Conservation (phyloP, 2,888 invertebrate species). For the Brachynemurus nebulosus region DNA sequence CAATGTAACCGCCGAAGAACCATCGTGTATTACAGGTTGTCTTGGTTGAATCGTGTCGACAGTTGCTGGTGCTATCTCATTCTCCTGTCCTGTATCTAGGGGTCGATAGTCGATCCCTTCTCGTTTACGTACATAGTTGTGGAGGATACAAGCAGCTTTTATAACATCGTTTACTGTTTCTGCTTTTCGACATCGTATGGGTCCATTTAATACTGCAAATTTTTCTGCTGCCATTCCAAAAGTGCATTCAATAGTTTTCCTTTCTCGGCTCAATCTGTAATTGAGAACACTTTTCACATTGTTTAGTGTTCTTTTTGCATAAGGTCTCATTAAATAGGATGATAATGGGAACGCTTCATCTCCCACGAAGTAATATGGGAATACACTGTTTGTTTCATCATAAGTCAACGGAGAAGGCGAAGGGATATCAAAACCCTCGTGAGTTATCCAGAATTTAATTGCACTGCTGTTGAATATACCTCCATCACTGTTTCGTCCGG, state of each 20-base stretch:
- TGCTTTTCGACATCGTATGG: conserved; percentile 14
- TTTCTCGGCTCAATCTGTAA: conserved; percentile 17
- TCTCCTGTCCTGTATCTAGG: too few relatives aligned
- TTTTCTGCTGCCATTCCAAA: conserved; percentile 19
- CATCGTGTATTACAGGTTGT: too few relatives aligned
- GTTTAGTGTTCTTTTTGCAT: conserved; percentile 16
- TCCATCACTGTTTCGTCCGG: conserved; percentile 24
- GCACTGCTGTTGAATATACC: conserved; percentile 20
- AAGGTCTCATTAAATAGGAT: conserved; percentile 20
- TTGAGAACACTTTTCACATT: conserved; percentile 18
- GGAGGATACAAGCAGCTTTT: conserved; percentile 16
- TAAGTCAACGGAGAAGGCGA: conserved; percentile 10
- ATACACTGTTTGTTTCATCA: conserved; percentile 11
- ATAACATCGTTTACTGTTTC: conserved; percentile 14
- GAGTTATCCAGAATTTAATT: conserved; percentile 16
- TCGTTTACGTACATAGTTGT: conserved; percentile 17
- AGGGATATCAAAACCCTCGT: conserved; percentile 13
- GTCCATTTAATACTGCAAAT: conserved; percentile 15
- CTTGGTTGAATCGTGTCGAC: too few relatives aligned
- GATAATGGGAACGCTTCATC: conserved; percentile 20
- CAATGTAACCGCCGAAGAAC: too few relatives aligned
- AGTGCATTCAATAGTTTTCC: conserved; percentile 13
- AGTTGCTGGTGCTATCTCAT: too few relatives aligned
- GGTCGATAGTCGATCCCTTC: too few relatives aligned
- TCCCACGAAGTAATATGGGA: conserved; percentile 18